phyloP scores from a whole-genome alignment of 2,888 invertebrate genomes.

The Eupithecia dodoneata region DNA sequence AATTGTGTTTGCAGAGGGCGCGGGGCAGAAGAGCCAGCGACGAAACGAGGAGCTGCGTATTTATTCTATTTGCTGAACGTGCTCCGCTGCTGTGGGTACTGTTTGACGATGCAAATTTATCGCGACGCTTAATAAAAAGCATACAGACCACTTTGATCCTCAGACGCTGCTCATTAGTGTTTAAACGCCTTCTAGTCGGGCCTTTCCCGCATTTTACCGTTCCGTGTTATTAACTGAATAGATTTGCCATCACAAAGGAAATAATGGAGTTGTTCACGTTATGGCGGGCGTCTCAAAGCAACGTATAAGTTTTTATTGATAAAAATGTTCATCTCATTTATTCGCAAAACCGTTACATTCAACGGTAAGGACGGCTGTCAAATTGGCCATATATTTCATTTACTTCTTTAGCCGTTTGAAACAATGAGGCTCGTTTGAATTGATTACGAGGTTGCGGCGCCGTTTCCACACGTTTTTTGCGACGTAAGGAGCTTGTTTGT shows the following conservation, averaged over 20 bases:
- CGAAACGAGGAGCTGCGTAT: slow-evolving; percentile 68
- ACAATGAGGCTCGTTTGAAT: slow-evolving; percentile 73
- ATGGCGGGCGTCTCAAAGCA: not conserved
- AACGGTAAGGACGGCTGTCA: slow-evolving; percentile 59
- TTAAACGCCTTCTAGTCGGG: slow-evolving; percentile 11
- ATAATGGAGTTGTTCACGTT: not conserved
- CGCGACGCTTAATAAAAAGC: slow-evolving; percentile 78
- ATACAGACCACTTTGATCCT: slow-evolving; percentile 73
- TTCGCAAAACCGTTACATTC: slow-evolving; percentile 9
- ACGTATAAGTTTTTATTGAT: slow-evolving; percentile 8
- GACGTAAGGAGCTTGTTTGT: slow-evolving; percentile 68
- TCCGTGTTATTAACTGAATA: not conserved
- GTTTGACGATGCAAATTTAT: slow-evolving; percentile 83
- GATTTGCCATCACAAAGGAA: slow-evolving; percentile 5
- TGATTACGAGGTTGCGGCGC: slow-evolving; percentile 66
- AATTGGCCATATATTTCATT: slow-evolving; percentile 56
- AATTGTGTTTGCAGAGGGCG: slow-evolving; percentile 75
- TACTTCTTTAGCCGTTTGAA: slow-evolving; percentile 56
- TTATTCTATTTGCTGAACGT: slow-evolving; percentile 83
- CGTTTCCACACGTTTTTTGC: slow-evolving; percentile 65
- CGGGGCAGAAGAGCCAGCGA: slow-evolving; percentile 56
- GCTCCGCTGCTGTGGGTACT: slow-evolving; percentile 73
- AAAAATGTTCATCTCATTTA: slow-evolving; percentile 7
- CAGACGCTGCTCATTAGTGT: slow-evolving; percentile 72
- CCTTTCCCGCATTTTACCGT: not conserved